phyloP scores from a whole-genome alignment of 35 echinoderm and acorn worm genomes.

The Eucidaris tribuloides region DNA sequence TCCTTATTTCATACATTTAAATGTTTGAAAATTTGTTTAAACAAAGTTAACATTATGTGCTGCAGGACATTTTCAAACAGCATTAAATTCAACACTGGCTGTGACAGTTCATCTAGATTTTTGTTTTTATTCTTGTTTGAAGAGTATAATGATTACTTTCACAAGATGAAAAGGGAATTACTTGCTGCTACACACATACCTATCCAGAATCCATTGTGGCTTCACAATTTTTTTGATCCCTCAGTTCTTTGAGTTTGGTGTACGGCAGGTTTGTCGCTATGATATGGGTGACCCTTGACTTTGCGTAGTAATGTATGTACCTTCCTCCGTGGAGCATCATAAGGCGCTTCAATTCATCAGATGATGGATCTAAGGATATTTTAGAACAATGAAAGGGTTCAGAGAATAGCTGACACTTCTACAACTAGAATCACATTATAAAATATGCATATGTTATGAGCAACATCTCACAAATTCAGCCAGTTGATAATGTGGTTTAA shows the following conservation, averaged over 20 bases:
- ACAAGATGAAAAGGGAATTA: not conserved
- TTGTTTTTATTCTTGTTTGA: no score
- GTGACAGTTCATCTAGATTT: no score
- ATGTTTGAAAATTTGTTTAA: no score
- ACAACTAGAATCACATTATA: not conserved
- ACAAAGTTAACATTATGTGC: no score
- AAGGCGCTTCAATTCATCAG: constrained; percentile 78
- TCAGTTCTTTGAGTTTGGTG: constrained; percentile 82
- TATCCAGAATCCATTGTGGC: constrained; percentile 94
- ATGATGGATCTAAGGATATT: constrained; percentile 66
- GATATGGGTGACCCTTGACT: constrained; percentile 88
- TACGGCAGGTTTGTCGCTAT: constrained; percentile 91
- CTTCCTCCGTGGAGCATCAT: constrained; percentile 94
- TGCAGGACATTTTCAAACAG: no score
- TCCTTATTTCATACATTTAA: no score
- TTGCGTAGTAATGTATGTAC: constrained; percentile 75
- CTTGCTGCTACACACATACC: constrained; percentile 34
- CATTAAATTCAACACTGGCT: no score
- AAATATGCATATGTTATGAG: not conserved
- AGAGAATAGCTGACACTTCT: not conserved
- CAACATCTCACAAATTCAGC: not conserved
- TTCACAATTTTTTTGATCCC: constrained; percentile 85
- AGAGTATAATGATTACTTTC: no score
- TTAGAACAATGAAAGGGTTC: not conserved
- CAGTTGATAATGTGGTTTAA: not conserved